These are phyloP conservation scores for Henricia sp. DNA, from an alignment of 53 echinoderm and acorn worm species.

Conservation along the genomic window DNA sequence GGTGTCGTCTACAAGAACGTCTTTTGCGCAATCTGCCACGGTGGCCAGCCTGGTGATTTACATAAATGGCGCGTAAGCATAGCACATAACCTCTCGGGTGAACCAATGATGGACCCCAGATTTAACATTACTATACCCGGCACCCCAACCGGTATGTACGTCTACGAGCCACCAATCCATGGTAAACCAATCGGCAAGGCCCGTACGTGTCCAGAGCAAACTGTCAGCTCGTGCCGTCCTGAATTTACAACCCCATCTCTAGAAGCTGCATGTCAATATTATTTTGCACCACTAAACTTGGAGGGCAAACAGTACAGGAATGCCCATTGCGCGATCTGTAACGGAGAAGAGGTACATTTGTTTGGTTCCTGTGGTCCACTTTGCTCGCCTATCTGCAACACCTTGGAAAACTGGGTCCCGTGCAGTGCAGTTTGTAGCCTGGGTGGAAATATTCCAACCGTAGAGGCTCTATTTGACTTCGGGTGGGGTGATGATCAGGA, in stretches of 20 bases:
- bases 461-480: conserved; percentile 54
- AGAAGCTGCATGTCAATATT: not conserved
- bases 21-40: conserved; percentile 78
- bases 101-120: not conserved
- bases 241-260: not conserved
- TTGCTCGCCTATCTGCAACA: not conserved
- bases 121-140: not conserved
- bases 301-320: conserved; percentile 44
- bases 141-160: no score
- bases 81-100: not conserved
- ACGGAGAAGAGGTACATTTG: not conserved
- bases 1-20: conserved; percentile 70
- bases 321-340: conserved; percentile 65
- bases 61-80: conserved; percentile 25
- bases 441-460: not conserved
- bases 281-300: conserved; percentile 22
- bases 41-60: not conserved
- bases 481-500: conserved; percentile 33
- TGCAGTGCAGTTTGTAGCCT: not conserved
- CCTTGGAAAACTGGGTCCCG: not conserved
- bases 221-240: conserved; percentile 8
- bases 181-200: not conserved
- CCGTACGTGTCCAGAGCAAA: conserved; percentile 17
- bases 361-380: not conserved
- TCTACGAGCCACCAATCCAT: not conserved